A percentile compares a stretch with the other conserved stretches of the same genome.
These are phyloP conservation scores for Sebastes nivosus DNA, from an alignment of 2,797 vertebrate species.

Conservation along the genomic window DNA sequence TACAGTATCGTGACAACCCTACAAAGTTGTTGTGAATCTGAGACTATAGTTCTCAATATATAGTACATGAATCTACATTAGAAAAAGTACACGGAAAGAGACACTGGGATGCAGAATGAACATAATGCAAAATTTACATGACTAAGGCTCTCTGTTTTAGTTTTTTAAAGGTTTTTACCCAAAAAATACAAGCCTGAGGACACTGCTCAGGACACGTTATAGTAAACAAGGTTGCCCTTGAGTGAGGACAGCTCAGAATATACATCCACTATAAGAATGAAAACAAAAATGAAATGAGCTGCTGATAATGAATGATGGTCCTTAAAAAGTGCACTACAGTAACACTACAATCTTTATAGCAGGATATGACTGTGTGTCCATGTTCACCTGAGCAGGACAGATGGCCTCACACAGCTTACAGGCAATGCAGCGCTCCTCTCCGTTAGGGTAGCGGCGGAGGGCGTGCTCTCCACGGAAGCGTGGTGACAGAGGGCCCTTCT, in stretches of 20 bases:
- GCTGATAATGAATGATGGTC: not conserved
- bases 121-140: not conserved
- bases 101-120: not conserved
- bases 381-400: conserved; percentile 94
- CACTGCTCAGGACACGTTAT: not conserved
- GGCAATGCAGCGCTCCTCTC: conserved; percentile 96
- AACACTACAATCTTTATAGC: not conserved
- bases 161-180: not conserved
- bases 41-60: not conserved
- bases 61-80: not conserved
- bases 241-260: not conserved
- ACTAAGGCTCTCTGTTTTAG: not conserved
- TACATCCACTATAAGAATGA: not conserved
- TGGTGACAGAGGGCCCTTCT: conserved; percentile 95
- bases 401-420: conserved; percentile 97
- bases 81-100: not conserved
- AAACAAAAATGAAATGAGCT: not conserved
- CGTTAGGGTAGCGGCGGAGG: conserved; percentile 89
- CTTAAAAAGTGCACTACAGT: not conserved
- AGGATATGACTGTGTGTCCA: not conserved
- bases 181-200: not conserved
- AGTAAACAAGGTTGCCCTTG: not conserved
- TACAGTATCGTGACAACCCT: too few species aligned
- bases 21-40: not conserved
- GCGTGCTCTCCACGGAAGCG: conserved; percentile 95